Conservation (phyloP, 2,888 invertebrate species). For the Rhabditoides inermis region DNA sequence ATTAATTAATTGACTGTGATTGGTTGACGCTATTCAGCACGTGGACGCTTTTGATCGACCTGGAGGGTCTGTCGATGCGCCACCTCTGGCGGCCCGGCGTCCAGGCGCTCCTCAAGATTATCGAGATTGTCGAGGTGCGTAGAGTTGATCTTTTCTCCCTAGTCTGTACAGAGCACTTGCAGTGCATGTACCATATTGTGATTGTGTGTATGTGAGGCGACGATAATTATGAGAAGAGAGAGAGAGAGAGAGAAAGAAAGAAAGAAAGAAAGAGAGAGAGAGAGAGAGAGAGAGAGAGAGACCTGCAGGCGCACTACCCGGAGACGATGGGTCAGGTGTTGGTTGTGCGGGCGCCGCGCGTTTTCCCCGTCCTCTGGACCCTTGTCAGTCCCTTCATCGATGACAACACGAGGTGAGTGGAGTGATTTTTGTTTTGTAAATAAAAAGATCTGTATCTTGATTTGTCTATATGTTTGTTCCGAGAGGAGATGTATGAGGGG, state of each 20-base stretch:
- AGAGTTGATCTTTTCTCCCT: background rate
- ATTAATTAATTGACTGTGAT: background rate
- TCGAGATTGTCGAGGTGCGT: slow-evolving; percentile 66
- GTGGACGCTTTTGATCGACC: slow-evolving; percentile 81
- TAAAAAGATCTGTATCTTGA: slow-evolving; percentile 37
- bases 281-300: background rate
- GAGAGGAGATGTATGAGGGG: too few species aligned
- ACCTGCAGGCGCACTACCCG: slow-evolving; percentile 76
- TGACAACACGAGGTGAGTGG: slow-evolving; percentile 67
- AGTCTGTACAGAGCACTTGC: background rate
- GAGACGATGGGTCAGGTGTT: slow-evolving; percentile 85
- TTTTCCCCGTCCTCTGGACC: slow-evolving; percentile 90
- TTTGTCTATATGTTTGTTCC: background rate
- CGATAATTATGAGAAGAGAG: background rate
- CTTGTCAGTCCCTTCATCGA: slow-evolving; percentile 88
- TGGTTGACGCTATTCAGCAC: slow-evolving; percentile 59
- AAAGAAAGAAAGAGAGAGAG: background rate
- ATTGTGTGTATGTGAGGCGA: background rate
- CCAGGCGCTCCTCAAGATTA: slow-evolving; percentile 62
- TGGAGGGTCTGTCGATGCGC: slow-evolving; percentile 87
- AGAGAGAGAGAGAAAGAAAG: background rate
- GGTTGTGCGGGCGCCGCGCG: slow-evolving; percentile 80
- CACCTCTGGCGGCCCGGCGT: slow-evolving; percentile 90
- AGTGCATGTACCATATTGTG: too few species aligned
- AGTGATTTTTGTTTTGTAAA: slow-evolving; percentile 70